Evolutionary conservation across 2,113 vertebrate species (phyloP).

Genomic region (Benitochromis conjunctus): DNA sequence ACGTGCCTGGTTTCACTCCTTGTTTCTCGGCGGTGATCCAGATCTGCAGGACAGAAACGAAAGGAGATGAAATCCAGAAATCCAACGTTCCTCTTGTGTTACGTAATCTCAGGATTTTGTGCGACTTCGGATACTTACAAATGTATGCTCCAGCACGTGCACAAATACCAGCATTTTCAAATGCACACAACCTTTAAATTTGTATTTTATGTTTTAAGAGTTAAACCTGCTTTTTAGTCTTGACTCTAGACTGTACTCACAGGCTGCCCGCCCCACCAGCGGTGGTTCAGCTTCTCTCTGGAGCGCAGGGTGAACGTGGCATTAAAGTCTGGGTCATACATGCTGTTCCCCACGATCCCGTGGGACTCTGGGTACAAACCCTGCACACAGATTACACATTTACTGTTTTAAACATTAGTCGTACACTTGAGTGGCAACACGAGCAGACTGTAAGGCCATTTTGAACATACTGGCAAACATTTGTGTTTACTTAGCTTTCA

Average conservation of each 20-base stretch:
- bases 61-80: neutral
- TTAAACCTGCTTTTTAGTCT: neutral
- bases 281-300: constrained; percentile 94
- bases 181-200: neutral
- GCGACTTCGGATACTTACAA: neutral
- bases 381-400: constrained; percentile 60
- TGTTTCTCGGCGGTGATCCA: constrained; percentile 95
- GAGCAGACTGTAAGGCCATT: neutral
- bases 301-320: constrained; percentile 90
- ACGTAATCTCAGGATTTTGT: too few relatives aligned
- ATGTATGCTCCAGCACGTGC: neutral
- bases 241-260: constrained; percentile 74
- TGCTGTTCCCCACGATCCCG: constrained; percentile 95
- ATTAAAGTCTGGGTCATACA: constrained; percentile 95
- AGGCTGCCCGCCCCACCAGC: constrained; percentile 98
- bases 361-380: constrained; percentile 98
- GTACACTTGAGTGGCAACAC: neutral
- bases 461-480: neutral
- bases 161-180: rapidly evolving
- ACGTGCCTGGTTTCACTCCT: constrained; percentile 91
- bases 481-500: neutral
- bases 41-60: constrained; percentile 72
- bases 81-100: neutral
- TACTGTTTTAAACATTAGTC: neutral
- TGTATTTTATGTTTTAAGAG: neutral